Conservation (phyloP, 2,888 invertebrate genomes). For the Limnephilus auricula region DNA sequence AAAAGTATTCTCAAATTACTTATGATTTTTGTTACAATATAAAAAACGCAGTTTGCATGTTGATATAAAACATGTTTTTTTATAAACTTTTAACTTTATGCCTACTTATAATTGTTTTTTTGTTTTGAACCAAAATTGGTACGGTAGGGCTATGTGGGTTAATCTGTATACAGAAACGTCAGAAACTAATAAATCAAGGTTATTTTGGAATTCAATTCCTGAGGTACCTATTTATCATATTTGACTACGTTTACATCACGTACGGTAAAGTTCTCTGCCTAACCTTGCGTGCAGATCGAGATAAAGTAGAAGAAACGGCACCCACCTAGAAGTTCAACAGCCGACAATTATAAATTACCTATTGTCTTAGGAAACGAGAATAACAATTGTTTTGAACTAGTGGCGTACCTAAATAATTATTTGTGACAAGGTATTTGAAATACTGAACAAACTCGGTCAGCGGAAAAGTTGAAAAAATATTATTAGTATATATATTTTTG, state of each 20-base stretch:
- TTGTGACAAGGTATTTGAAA: not conserved
- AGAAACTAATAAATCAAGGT: not conserved
- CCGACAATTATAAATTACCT: not conserved
- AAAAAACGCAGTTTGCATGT: no score
- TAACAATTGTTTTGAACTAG: not conserved
- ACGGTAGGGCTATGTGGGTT: no score
- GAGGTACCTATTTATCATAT: not conserved
- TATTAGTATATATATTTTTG: no score
- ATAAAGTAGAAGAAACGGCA: not conserved
- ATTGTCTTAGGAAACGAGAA: not conserved
- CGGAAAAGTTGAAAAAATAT: no score
- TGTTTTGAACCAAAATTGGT: no score
- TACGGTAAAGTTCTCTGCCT: not conserved
- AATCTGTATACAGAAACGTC: not conserved
- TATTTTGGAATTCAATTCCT: not conserved
- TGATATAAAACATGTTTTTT: no score
- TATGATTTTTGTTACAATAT: no score
- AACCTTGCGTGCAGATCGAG: not conserved
- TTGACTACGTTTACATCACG: not conserved
- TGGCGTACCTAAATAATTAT: not conserved
- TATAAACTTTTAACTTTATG: no score
- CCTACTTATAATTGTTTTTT: no score
- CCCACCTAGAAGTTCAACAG: not conserved
- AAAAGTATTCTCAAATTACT: no score
- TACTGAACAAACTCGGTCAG: not conserved